Base-by-base conservation (phyloP, 2,888 invertebrate species). In the Scaptomyza polygonia region DNA sequence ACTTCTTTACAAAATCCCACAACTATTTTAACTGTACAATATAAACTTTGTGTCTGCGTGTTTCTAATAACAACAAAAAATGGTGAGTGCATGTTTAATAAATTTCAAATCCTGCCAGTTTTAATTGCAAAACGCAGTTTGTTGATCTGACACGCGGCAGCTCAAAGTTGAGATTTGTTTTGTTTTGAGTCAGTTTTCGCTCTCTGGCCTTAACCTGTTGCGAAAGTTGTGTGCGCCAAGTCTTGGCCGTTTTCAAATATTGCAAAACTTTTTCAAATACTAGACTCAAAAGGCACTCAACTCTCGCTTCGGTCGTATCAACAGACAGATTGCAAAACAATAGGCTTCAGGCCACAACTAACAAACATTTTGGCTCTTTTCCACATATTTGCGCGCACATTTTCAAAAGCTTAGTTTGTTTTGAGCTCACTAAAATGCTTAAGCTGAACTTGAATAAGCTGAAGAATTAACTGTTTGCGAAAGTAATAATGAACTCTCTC, bases 171-270 rank as follows among this genome's bases (percentile, higher is more conserved):
- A 39, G 65, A 66, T 61, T 64, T 44, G 43, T 62, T 58, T 58
- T 58, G 53, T 43, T 51, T 48, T 30, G 51, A 63, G 34, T 29
- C 40, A 45, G 39, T 61, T 57, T 68, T 61, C 52, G 56, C 69
- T 58, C 52, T 67, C 53, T 27, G 65, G 49, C 59, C 49, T 64
- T 61, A 77, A 77, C 80, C 65, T 72, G 86, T 86, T 86, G 81
- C 81, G 81, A 82, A 82, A 86, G 81, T 82, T 80, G 77, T 80
- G 77, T 67, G 56, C 53, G 84, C 70, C 80, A 70, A 67, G 77
- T 63, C 14, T 36, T 72, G 69, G 71, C 65, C 53, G 40, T 32
- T 63, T 54, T 65, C 49, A 55, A 51, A 56, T 34, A 58, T 66
- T 67, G 67, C 71, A 64, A 81, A 78, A 74, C 48, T 47, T 34